Base-by-base conservation (phyloP, 2,888 invertebrate genomes). In the Hanleya hanleyi region DNA sequence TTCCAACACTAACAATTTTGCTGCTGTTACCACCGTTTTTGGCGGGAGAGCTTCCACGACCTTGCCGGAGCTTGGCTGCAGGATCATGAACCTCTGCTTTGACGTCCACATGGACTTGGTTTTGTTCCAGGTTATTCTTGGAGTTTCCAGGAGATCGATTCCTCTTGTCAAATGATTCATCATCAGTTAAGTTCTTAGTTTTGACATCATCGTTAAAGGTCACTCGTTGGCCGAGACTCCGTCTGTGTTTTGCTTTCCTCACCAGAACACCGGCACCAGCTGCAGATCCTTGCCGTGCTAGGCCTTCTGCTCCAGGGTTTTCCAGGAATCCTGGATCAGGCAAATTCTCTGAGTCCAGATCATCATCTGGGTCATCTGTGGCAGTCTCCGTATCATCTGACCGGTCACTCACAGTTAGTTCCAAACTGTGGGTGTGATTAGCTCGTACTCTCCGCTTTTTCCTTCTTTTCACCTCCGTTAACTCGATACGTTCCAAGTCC, bases 191-290 rank as follows among this genome's bases (percentile, higher is more conserved):
- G 47, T 78, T 78, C 12, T 76, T 80, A 1, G 81, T 74, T 50
- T 82, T 77, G 2, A 84, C 82, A 6, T 82, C 76, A 15, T 88
- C 87, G 37, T 87, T 85, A 77, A 88, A 88, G 15, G 87, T 88
- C 18, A 88, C 87, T 15, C 87, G 76, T 65, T 84, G 86, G 33
- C 57, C 79, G 6, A 81, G 82, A 37, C 81, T 84, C 32, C 83
- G 74, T 6, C 84, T 71, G 26, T 80, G 73, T 12, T 83, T 75
- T 33, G 79, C 78, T 36, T 84, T 75, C 26, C 83, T 74, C 64
- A 81, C 77, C 7, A 83, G 71, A 0, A 81, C 75, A 18, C 75
- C 72, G 12, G 72, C 38, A 2, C 35, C 3, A 18, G 38, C 18
- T 15, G 15, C 38, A 15, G 47, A 41, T 1, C 36, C 33, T 22